Conservation (phyloP, 2,888 invertebrate genomes). For the Lamellibrachia columna region DNA sequence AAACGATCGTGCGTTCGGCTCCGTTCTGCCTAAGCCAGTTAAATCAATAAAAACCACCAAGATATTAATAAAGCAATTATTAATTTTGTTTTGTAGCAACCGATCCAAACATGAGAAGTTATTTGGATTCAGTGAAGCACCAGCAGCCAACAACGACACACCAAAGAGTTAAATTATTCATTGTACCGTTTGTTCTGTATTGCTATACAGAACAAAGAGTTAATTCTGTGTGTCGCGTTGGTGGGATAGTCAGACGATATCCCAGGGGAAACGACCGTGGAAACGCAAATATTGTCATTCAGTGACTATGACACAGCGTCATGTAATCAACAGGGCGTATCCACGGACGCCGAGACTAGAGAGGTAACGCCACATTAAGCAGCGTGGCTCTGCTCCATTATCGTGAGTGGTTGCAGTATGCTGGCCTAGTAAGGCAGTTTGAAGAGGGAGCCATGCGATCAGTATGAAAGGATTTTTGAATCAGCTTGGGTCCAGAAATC, state of each 20-base stretch:
- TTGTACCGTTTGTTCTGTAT: neutral
- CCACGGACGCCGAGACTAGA: neutral
- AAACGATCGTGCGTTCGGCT: neutral
- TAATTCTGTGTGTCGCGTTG: neutral
- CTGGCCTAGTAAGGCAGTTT: neutral
- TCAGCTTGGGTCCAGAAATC: too few relatives aligned
- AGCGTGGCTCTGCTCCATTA: neutral
- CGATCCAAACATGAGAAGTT: neutral
- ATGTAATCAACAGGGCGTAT: neutral
- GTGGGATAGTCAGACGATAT: neutral
- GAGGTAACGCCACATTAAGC: neutral
- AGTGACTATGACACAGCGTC: neutral
- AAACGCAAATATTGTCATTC: neutral
- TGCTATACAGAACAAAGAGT: too few relatives aligned
- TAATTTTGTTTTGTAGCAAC: neutral
- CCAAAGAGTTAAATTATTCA: neutral
- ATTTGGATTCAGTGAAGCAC: neutral
- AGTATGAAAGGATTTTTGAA: too few relatives aligned
- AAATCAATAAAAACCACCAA: neutral
- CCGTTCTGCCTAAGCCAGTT: neutral
- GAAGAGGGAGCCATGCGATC: neutral
- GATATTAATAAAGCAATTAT: neutral
- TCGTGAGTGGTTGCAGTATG: neutral
- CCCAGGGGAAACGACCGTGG: neutral
- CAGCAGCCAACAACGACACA: neutral